These are phyloP conservation scores for Diadumene lineata DNA, from an alignment of 92 coral and sea anemone species.

Conservation along the genomic window DNA sequence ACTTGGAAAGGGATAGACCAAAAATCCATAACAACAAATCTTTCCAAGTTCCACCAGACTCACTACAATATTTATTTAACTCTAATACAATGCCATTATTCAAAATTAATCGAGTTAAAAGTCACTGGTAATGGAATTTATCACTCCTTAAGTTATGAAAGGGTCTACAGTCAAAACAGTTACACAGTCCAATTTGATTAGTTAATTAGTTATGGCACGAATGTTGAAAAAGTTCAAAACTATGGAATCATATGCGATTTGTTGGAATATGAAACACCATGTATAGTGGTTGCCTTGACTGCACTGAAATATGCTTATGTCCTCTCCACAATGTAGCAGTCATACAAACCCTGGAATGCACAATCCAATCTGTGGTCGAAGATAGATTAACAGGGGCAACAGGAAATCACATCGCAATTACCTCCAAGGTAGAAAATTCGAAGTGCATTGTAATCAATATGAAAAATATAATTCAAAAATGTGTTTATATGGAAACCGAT, in stretches of 20 bases:
- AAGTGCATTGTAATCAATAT: constrained; percentile 9
- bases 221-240: background rate
- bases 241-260: constrained; percentile 10
- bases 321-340: constrained; percentile 23
- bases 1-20: too few species aligned
- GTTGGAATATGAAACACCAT: constrained; percentile 30
- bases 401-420: constrained; percentile 20
- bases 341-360: constrained; percentile 13
- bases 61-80: too few species aligned
- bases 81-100: too few species aligned
- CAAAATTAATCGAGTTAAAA: constrained; percentile 10
- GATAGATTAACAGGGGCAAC: constrained; percentile 18
- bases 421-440: constrained; percentile 14
- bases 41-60: too few species aligned
- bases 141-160: constrained; percentile 30
- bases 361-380: background rate
- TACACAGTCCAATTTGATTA: constrained; percentile 16
- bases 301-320: constrained; percentile 9
- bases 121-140: constrained; percentile 19
- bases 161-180: constrained; percentile 16
- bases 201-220: background rate
- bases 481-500: constrained; percentile 38
- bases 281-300: constrained; percentile 9
- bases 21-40: too few species aligned
- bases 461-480: constrained; percentile 26